Base-by-base conservation (phyloP, 2,113 vertebrate species). In the Nesoenas mayeri region DNA sequence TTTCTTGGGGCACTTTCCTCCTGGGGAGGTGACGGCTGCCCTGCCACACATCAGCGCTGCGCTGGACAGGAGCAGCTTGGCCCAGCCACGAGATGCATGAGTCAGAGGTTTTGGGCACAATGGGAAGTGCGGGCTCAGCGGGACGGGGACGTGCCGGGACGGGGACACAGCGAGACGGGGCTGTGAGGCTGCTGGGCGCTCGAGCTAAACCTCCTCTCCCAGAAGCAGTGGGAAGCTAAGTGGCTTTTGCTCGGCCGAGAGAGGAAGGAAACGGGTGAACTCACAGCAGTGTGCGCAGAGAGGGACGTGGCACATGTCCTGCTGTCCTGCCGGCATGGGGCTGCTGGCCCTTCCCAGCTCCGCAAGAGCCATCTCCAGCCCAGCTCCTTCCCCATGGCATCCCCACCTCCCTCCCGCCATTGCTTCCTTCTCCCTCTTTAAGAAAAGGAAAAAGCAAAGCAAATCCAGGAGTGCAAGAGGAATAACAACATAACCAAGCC, bases 91-190 rank as follows among this genome's bases (percentile, higher is more conserved):
- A 71, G 36, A 84, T 1, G 6, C 79, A 93, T 96, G 88, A 97
- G 94, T 93, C 95, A 96, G 85, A 80, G 88, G 4, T 62, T 71
- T 94, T 2, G 8, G 47, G 64, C 75, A 94, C 88, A 97, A 97
- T 62, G 82, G 90, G 95, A 96, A 96, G 82, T 20, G 48, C 48
- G 11, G 79, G 92, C 91, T 96, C 96, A 97, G 96, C 94, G 95
- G 24, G 71, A 34, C 19, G 14, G 78, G 58, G 75, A 85, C 24
- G 3, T 0, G 56, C 44, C 2, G 17, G 31, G 38, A 29, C 18
- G n/a, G 73, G 65, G 67, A 57, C 3, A 12, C 36, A 74, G 13
- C 8, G 2, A 36, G n/a, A 83, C 38, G 44, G 28, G 84, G 51
- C 62, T 64, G 47, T 6, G 4, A 61, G 67, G 89, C 60, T 12